Base-by-base conservation (phyloP, 2,797 vertebrate genomes). In the Anguilla megastoma region DNA sequence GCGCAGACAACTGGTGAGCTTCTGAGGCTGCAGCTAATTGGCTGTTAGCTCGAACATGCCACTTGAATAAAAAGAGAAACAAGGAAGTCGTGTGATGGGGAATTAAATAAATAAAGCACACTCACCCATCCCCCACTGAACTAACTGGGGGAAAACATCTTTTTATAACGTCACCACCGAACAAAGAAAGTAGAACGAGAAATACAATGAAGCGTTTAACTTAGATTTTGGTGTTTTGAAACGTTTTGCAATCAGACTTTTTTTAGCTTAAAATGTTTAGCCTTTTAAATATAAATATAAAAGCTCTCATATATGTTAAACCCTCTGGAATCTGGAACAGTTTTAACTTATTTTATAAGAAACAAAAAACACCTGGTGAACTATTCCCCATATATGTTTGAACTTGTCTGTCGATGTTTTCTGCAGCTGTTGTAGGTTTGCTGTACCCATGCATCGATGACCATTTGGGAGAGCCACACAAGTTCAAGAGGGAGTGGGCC, bases 401-500 rank as follows among this genome's bases (percentile, higher is more conserved):
- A 66, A 36, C 18, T 24, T 2, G 24, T 76, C 48, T 85, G 4
- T 74, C 14, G 1, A 88, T 85, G 9, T 71, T 48, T 89, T 88
- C 89, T 88, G 18, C 96, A 99, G 99, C 98, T 91, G 97, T 99
- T 0, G 97, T 99, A 5, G 98, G 99, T 87, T 94, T 99, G 90
- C 95, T 99, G 90, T 99, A 99, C 88, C 99, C 98, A 83, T 99
- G 97, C 93, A 97, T 99, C 41, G 99, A 99, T 96, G 97, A 97
- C 89, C 98, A 96, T 91, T 95, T 99, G 74, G 99, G 99, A 63
- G 98, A 99, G 88, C 99, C 99, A 0, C 99, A 99, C 97, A 99
- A 99, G 90, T 99, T 99, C 93, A 99, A 99, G 96, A 94, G 99
- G 89, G 99, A 99, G 90, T 99, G 99, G 99, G 98, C 99, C 91